Conservation (phyloP, 1,140 invertebrate species). For the Drosophila teissieri region DNA sequence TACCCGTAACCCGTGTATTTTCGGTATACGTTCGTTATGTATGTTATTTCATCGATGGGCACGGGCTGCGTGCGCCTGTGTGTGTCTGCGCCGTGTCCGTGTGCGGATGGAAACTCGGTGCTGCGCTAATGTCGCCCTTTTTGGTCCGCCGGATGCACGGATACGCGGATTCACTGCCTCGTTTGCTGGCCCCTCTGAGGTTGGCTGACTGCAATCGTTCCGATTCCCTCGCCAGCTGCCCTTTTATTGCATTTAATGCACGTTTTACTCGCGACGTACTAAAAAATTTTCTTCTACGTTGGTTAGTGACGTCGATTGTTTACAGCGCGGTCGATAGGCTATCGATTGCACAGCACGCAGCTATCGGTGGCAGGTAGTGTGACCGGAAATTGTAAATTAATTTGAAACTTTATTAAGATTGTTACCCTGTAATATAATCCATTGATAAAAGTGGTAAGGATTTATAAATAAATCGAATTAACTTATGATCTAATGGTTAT, state of each 20-base stretch:
- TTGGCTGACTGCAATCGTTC: constrained; percentile 57
- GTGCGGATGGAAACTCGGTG: constrained; percentile 37
- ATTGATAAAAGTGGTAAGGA: no score
- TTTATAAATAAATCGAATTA: no score
- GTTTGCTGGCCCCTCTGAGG: constrained; percentile 56
- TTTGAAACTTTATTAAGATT: not conserved
- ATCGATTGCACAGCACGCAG: not conserved
- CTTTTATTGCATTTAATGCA: constrained; percentile 71
- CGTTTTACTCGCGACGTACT: constrained; percentile 58
- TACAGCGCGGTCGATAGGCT: constrained; percentile 13
- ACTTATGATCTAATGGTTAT: no score
- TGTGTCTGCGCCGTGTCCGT: constrained; percentile 41
- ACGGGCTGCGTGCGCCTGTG: constrained; percentile 38
- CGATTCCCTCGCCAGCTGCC: constrained; percentile 28
- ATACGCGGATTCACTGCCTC: constrained; percentile 56
- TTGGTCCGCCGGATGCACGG: constrained; percentile 28
- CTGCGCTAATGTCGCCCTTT: not conserved
- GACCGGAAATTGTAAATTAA: not conserved
- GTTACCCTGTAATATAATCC: no score
- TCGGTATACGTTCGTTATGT: constrained; percentile 79
- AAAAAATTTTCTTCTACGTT: constrained; percentile 59
- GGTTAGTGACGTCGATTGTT: constrained; percentile 27
- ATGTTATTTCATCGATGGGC: constrained; percentile 75
- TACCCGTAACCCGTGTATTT: constrained; percentile 70
- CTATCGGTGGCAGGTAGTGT: constrained; percentile 2